These are phyloP conservation scores for Altica lythri DNA, from an alignment of 2,888 invertebrate genomes.

Conservation along the genomic window DNA sequence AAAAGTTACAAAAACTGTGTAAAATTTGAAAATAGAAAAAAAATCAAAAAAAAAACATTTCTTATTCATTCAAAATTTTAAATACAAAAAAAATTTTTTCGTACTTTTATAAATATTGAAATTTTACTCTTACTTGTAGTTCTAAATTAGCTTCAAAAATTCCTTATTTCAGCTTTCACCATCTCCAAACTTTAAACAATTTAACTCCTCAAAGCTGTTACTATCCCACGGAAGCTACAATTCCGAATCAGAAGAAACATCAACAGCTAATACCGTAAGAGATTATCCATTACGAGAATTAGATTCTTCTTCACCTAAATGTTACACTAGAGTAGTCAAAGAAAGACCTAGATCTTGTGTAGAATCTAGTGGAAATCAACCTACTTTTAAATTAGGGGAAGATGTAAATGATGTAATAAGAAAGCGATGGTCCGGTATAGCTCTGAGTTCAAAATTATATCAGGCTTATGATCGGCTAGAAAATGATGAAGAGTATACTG, in stretches of 20 bases:
- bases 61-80: too few relatives aligned
- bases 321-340: slow-evolving; percentile 49
- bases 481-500: slow-evolving; percentile 73
- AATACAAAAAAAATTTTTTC: too few relatives aligned
- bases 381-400: slow-evolving; percentile 53
- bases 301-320: slow-evolving; percentile 60
- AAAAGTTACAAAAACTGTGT: too few relatives aligned
- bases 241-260: slow-evolving; percentile 56
- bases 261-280: slow-evolving; percentile 60
- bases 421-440: slow-evolving; percentile 76
- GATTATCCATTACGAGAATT: slow-evolving; percentile 55
- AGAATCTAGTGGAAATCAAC: slow-evolving; percentile 58
- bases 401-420: slow-evolving; percentile 58
- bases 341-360: slow-evolving; percentile 73
- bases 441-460: slow-evolving; percentile 71
- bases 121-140: too few relatives aligned
- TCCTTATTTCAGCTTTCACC: slow-evolving; percentile 38
- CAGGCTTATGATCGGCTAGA: slow-evolving; percentile 73
- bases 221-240: slow-evolving; percentile 58
- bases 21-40: too few relatives aligned
- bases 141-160: too few relatives aligned
- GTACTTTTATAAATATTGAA: too few relatives aligned
- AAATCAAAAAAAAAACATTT: too few relatives aligned
- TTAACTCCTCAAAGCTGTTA: slow-evolving; percentile 58
- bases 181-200: slow-evolving; percentile 45